Percentiles rank a stretch among this genome's conserved stretches.
phyloP scores from a whole-genome alignment of 2,113 vertebrate species.

The Neodon shergylaensis region DNA sequence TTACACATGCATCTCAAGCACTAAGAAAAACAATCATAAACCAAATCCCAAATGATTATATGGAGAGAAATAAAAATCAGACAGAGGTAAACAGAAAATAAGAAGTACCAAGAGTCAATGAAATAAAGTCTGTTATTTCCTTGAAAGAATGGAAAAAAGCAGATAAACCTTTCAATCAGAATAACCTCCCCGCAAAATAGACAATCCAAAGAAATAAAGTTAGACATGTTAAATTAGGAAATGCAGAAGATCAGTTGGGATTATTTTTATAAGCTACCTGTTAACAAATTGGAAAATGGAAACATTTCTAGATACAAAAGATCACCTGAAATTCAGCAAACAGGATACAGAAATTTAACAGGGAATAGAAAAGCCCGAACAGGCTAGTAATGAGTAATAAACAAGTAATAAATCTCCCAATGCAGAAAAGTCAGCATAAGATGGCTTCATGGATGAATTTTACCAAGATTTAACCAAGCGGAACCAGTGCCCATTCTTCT shows the following conservation, averaged over 20 bases:
- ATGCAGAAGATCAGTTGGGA: neutral
- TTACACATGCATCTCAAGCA: neutral
- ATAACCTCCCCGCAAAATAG: neutral
- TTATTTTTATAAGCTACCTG: neutral
- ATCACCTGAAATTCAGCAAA: neutral
- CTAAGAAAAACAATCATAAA: neutral
- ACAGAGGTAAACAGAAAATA: neutral
- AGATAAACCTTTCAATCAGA: neutral
- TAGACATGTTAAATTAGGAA: neutral
- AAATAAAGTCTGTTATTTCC: neutral
- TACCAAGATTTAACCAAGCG: neutral
- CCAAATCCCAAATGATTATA: neutral
- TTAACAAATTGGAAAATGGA: neutral
- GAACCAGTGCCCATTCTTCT: neutral
- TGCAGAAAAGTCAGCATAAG: neutral
- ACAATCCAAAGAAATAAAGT: neutral
- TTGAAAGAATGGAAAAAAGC: neutral
- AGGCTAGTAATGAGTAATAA: neutral
- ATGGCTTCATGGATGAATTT: neutral
- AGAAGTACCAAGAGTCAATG: neutral
- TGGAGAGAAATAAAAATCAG: neutral
- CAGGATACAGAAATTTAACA: neutral
- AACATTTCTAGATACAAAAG: neutral
- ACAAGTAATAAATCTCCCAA: neutral
- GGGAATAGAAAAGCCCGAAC: neutral